Evolutionary conservation across 2,797 vertebrate genomes (phyloP), one percentile per base, ranked within the genome.

Genomic region (Gymnopithys bicolor): DNA sequence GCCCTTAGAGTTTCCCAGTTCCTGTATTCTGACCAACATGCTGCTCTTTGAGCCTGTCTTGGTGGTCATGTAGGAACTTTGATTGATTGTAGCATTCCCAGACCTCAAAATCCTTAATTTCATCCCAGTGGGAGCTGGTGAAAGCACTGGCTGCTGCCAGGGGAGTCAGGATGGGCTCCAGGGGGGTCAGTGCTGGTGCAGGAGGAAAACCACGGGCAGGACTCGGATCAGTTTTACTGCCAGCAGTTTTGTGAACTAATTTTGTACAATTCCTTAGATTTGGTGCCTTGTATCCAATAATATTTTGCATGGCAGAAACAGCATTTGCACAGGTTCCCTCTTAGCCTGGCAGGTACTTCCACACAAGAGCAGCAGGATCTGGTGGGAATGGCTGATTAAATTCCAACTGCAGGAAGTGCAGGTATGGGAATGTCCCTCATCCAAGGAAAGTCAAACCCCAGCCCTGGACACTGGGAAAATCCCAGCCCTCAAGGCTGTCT

Each of bases 261-360:
- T 97, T 96, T 96, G 71, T 96, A 88, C 49, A 87, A 94, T 94
- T 96, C 94, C 93, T 96, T 83, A 87, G 94, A 95, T 94, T 96
- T 94, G 97, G 97, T 98, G 98, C 98, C 97, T 98, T 98, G 95
- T 97, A 96, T 82, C 81, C 90, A 79, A 62, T 87, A 88, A 90
- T 49, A 71, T 84, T 96, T 96, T 89, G 81, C 95, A 92, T 97
- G 95, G 97, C 73, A 83, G 90, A 94, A 95, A n/a, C 10, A 5
- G 59, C 30, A 28, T 28, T 51, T 51, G 49, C 76, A 89, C 73
- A 69, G 68, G 73, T 67, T 91, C 89, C 48, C 77, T 55, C 63
- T 86, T 74, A 90, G 49, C 79, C 21, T 70, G 66, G 92, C 77
- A 89, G 84, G 68, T 46, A 41, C 6, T 76, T 80, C 69, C 35